A percentile compares a stretch with the other conserved stretches of the same genome.
Evolutionary conservation across 2,888 invertebrate species (phyloP).

Genomic region (Acanthococcus lagerstroemiae): DNA sequence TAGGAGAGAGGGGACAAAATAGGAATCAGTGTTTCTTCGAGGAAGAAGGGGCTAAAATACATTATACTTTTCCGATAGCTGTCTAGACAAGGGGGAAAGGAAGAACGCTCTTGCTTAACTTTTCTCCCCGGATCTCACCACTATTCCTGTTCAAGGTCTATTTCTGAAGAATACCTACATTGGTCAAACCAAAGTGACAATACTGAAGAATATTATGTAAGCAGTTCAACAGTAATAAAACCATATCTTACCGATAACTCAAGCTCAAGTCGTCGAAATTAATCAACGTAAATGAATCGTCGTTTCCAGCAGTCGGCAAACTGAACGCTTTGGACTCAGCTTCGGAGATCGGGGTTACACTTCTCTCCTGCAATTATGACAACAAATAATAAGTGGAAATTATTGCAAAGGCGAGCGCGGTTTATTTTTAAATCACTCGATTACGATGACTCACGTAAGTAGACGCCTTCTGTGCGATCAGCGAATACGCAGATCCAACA

Average conservation of each 20-base stretch:
- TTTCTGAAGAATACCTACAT: no score
- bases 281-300: slow-evolving; percentile 14
- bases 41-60: not conserved
- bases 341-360: slow-evolving; percentile 2
- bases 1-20: no score
- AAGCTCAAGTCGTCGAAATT: slow-evolving; percentile 27
- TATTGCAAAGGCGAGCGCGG: no score
- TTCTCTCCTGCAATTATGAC: slow-evolving; percentile 11
- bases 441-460: slow-evolving; percentile 2
- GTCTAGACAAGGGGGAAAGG: no score
- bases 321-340: slow-evolving; percentile 6
- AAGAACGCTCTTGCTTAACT: no score
- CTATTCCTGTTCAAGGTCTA: no score
- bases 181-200: no score
- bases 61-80: not conserved
- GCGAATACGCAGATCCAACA: slow-evolving; percentile 46
- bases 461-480: slow-evolving; percentile 41
- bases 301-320: not conserved
- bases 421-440: not conserved
- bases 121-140: no score
- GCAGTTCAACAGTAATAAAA: no score
- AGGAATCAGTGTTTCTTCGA: no score
- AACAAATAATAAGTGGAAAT: no score
- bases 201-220: no score
- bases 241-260: slow-evolving; percentile 24